Base-by-base conservation (phyloP, 1,140 invertebrate species). In the Amphibalanus amphitrite region DNA sequence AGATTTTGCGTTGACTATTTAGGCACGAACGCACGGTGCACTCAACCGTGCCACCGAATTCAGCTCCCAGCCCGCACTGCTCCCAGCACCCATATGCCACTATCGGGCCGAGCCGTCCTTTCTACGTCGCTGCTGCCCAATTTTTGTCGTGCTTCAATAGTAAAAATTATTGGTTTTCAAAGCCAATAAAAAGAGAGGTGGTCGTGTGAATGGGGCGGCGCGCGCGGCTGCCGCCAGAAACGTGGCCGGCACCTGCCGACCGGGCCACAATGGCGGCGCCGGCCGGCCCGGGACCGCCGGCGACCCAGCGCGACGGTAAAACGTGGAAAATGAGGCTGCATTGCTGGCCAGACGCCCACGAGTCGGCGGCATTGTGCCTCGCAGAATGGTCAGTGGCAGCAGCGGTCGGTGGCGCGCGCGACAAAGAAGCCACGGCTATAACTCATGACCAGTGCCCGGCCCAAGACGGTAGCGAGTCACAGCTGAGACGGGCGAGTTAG, bases 101-200 rank as follows among this genome's bases (percentile, higher is more conserved):
- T 59, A 59, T 59, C 47, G 47, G 47, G 10, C 1, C 47, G 47
- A 59, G 47, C 47, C 47, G 47, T 59, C 47, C 47, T 23, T 59
- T 59, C 6, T 59, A 23, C 20, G 47, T 23, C 13, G 47, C 47
- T 59, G 47, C 47, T 59, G 47, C 47, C 47, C 47, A 59, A 59
- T 59, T 59, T 59, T 59, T 59, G 47, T 59, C 47, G 47, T 13
- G 47, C 10, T 59, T 59, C 47, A 59, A 59, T 59, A 59, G 47
- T 59, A 59, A 59, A 59, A 59, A 59, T 59, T 59, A 59, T 59
- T 59, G 47, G 47, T 59, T 59, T 59, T 59, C 47, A 59, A 59
- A 59, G 47, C 47, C 47, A 59, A 59, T 59, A 59, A 59, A 59
- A 59, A 59, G 47, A 59, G 47, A 59, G 47, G 47, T 59, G 47